These are phyloP conservation scores for Lichenostomus cassidix DNA, from an alignment of 2,113 vertebrate species.

Conservation along the genomic window DNA sequence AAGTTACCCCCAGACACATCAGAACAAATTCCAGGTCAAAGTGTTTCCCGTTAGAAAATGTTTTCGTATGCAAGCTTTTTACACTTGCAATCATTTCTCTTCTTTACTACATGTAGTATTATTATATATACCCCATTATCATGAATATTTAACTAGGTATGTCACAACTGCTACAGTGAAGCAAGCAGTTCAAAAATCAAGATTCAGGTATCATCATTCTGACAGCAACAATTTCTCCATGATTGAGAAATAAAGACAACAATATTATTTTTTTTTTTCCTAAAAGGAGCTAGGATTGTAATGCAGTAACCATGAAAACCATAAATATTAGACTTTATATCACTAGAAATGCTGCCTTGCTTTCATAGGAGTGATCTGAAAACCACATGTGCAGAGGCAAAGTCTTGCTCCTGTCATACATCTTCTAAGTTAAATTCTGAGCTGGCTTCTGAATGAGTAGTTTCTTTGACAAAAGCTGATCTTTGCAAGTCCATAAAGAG, in stretches of 20 bases:
- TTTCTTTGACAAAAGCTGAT: not conserved
- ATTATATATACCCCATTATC: not conserved
- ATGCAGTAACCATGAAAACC: conserved; percentile 50
- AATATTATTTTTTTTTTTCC: conserved; percentile 44
- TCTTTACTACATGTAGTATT: not conserved
- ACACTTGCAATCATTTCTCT: not conserved
- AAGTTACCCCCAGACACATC: not conserved
- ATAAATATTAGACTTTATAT: conserved; percentile 58
- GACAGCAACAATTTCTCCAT: not conserved
- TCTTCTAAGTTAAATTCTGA: not conserved
- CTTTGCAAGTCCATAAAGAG: not conserved
- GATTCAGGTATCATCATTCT: not conserved
- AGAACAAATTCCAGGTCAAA: not conserved
- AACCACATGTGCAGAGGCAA: not conserved
- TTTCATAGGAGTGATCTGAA: not conserved
- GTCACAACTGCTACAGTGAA: not conserved
- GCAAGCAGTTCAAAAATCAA: not conserved
- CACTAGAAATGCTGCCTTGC: conserved; percentile 28
- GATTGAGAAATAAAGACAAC: conserved; percentile 33
- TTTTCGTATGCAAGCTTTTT: not conserved
- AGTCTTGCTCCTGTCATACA: not conserved
- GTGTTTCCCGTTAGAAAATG: not conserved
- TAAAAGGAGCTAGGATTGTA: conserved; percentile 52
- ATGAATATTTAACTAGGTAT: not conserved
- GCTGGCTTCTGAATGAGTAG: not conserved